Evolutionary conservation across 2,797 vertebrate species (phyloP).

Genomic region (Amblyraja radiata): DNA sequence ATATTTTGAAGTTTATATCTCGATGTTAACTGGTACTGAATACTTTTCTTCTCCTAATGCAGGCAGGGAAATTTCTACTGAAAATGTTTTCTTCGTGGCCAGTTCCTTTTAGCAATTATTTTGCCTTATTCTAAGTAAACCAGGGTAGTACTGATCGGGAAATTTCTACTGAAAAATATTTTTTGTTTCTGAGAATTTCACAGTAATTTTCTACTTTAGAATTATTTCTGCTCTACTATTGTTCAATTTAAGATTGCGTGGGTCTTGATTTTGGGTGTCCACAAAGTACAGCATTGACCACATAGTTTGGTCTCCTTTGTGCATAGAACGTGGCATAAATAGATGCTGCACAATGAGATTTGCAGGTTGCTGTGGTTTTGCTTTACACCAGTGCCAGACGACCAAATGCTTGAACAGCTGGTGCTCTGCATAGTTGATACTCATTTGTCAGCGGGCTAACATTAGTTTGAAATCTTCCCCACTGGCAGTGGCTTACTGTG

Average conservation of each 20-base stretch:
- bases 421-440: background rate
- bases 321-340: background rate
- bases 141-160: background rate
- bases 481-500: background rate
- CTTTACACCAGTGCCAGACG: background rate
- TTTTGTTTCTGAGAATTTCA: background rate
- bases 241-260: background rate
- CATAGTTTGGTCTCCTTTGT: background rate
- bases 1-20: background rate
- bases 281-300: background rate
- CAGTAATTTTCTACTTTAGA: background rate
- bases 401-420: constrained; percentile 11
- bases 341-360: background rate
- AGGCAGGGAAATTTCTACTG: background rate
- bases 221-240: background rate
- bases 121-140: too few species aligned
- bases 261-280: background rate
- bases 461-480: background rate
- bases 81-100: too few species aligned
- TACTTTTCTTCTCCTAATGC: too few species aligned
- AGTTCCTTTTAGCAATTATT: too few species aligned
- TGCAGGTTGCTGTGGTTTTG: background rate
- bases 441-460: background rate
- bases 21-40: background rate
- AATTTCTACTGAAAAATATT: background rate